phyloP scores from a whole-genome alignment of 2,797 vertebrate species.

The Eptatretus atami region DNA sequence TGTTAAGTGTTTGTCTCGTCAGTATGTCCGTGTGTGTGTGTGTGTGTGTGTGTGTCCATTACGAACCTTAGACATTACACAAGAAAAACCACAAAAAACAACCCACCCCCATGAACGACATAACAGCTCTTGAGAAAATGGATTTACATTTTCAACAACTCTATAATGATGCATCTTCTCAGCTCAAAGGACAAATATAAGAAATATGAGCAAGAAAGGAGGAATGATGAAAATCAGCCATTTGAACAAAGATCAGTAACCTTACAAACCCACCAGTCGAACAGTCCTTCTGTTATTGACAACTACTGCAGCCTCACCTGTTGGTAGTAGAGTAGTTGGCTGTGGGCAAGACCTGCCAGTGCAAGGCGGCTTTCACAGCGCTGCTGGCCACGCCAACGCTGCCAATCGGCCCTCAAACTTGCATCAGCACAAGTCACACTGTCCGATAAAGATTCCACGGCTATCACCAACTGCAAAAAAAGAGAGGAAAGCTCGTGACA shows the following conservation, averaged over 20 bases:
- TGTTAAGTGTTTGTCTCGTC: background rate
- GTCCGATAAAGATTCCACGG: constrained; percentile 83
- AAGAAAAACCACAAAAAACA: no score
- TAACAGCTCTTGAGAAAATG: no score
- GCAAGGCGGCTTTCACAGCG: constrained; percentile 78
- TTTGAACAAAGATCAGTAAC: background rate
- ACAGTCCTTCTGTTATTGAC: background rate
- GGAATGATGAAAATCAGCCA: background rate
- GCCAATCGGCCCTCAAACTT: constrained; percentile 88
- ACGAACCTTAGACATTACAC: background rate
- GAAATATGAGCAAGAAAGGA: background rate
- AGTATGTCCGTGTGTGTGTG: background rate
- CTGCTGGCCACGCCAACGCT: constrained; percentile 88
- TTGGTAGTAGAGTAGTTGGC: constrained; percentile 72
- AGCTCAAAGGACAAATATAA: no score
- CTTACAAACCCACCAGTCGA: background rate
- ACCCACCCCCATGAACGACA: no score
- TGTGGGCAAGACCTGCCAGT: constrained; percentile 62
- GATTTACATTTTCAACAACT: no score
- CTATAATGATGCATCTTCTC: no score
- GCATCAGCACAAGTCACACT: constrained; percentile 82
- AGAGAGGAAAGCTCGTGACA: no score
- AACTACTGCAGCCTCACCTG: constrained; percentile 28
- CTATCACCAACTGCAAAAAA: constrained; percentile 11
- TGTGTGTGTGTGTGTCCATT: background rate